phyloP scores from a whole-genome alignment of 2,113 vertebrate genomes.

The Erpornis zantholeuca region DNA sequence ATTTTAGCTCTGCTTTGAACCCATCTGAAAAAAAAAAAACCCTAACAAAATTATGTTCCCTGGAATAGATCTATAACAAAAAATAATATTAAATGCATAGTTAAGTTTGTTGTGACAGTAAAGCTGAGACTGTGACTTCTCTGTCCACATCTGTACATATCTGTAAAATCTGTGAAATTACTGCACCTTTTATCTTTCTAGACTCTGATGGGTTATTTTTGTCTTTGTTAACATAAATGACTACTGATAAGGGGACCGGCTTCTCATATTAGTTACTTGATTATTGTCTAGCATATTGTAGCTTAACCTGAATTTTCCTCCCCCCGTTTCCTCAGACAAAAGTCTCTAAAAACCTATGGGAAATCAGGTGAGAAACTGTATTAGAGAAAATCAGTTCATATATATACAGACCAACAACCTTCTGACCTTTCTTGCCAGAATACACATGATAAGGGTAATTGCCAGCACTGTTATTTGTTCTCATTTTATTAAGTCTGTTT shows the following conservation, averaged over 20 bases:
- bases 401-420: constrained; percentile 46
- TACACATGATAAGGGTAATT: constrained; percentile 32
- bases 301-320: not conserved
- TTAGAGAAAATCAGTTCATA: constrained; percentile 62
- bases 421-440: constrained; percentile 50
- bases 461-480: constrained; percentile 47
- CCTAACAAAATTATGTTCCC: not conserved
- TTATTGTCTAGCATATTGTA: not conserved
- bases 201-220: not conserved
- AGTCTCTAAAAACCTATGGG: constrained; percentile 30
- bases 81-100: not conserved
- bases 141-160: not conserved
- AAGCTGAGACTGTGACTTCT: not conserved
- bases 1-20: not conserved
- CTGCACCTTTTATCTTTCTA: not conserved
- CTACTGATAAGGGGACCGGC: not conserved
- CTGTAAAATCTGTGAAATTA: not conserved
- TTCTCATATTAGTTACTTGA: not conserved
- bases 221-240: not conserved
- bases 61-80: not conserved
- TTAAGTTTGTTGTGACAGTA: not conserved
- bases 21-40: not conserved
- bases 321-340: not conserved
- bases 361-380: constrained; percentile 45
- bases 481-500: constrained; percentile 60